Percentiles rank a stretch among this genome's conserved stretches.
Evolutionary conservation across 2,888 invertebrate genomes (phyloP).

Genomic region (Andrena hattorfiana): DNA sequence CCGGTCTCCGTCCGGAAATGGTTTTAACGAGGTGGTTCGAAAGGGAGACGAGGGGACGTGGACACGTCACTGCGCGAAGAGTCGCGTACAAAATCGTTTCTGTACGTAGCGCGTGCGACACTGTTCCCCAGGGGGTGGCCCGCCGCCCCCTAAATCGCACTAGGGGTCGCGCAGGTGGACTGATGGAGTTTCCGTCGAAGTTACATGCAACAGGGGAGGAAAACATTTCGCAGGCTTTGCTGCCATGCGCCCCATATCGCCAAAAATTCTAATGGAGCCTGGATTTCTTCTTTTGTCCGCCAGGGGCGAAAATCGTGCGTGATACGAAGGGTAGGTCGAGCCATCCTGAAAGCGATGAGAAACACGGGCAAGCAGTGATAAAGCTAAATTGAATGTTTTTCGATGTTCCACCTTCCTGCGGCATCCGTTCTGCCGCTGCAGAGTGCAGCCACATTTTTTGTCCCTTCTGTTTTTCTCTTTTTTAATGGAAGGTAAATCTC

Average conservation of each 20-base stretch:
- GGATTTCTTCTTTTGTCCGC: conserved; percentile 3
- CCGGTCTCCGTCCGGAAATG: conserved; percentile 49
- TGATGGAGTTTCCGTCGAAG: conserved; percentile 36
- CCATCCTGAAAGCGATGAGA: not conserved
- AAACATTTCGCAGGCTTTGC: not conserved
- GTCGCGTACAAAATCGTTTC: conserved; percentile 31
- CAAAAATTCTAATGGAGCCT: not conserved
- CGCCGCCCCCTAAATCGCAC: conserved; percentile 13
- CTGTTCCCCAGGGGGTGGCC: conserved; percentile 13
- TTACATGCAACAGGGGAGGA: conserved; percentile 6
- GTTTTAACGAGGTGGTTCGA: conserved; percentile 54
- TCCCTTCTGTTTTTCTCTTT: not conserved
- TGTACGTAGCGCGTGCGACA: conserved; percentile 9
- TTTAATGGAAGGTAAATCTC: not conserved
- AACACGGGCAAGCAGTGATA: not conserved
- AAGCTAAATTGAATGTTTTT: conserved; percentile 6
- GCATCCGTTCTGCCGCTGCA: not conserved
- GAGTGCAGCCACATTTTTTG: not conserved
- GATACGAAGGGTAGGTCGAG: not conserved
- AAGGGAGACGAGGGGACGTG: conserved; percentile 6
- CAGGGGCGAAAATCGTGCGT: not conserved
- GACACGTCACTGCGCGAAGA: conserved; percentile 38
- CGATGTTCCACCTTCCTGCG: not conserved
- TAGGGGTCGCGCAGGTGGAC: not conserved
- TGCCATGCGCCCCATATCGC: not conserved